These are phyloP conservation scores for Entomobrya proxima DNA, from an alignment of 2,888 invertebrate species.

Conservation along the genomic window DNA sequence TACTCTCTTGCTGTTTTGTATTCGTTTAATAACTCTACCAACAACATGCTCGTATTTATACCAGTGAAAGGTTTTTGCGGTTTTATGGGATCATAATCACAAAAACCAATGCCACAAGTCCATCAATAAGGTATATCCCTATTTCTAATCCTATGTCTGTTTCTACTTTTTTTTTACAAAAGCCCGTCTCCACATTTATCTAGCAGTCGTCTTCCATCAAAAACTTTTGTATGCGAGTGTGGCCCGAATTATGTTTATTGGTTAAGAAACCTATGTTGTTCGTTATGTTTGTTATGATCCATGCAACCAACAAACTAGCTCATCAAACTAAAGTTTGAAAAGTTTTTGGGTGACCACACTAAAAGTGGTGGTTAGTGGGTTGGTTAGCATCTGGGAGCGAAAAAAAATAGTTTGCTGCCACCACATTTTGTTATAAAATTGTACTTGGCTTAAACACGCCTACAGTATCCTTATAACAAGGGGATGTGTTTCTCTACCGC, in stretches of 20 bases:
- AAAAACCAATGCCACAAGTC: conserved; percentile 52
- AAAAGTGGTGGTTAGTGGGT: conserved; percentile 45
- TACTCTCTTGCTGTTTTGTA: neutral
- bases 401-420: neutral
- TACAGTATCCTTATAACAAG: neutral
- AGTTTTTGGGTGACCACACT: conserved; percentile 45
- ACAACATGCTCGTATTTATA: conserved; percentile 23
- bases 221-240: neutral
- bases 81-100: conserved; percentile 53
- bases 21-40: neutral
- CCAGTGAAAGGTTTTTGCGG: conserved; percentile 5
- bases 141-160: neutral
- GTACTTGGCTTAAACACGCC: neutral
- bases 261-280: neutral
- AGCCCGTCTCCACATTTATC: neutral
- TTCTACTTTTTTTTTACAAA: neutral
- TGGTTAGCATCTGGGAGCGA: conserved; percentile 4
- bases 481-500: neutral
- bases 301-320: conserved; percentile 24
- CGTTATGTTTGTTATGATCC: conserved; percentile 19
- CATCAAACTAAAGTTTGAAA: conserved; percentile 29
- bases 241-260: neutral
- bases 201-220: conserved; percentile 7
- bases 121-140: conserved; percentile 28
- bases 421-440: neutral